Conservation (phyloP, 2,113 vertebrate genomes). For the Promerops cafer region DNA sequence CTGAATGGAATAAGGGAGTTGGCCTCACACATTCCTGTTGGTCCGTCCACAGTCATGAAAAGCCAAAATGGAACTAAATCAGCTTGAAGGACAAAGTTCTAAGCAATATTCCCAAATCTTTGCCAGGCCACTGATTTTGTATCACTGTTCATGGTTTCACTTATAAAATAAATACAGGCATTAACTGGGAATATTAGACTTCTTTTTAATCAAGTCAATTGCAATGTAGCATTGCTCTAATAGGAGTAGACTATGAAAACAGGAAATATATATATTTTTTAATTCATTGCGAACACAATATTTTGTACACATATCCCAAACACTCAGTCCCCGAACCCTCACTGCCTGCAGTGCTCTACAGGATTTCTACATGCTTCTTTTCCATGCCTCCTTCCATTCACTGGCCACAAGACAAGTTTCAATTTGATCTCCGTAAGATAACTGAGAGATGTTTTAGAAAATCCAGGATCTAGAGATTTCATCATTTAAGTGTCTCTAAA, state of each 20-base stretch:
- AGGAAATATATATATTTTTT: not conserved
- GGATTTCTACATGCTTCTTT: not conserved
- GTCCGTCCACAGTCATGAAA: not conserved
- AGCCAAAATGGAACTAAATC: not conserved
- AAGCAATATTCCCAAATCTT: not conserved
- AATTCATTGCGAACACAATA: not conserved
- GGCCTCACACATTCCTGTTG: not conserved
- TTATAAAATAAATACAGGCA: not conserved
- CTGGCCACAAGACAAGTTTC: not conserved
- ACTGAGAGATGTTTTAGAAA: not conserved
- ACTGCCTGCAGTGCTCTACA: not conserved
- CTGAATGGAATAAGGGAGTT: not conserved
- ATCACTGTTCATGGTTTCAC: not conserved
- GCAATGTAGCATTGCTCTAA: not conserved
- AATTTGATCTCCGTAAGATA: not conserved
- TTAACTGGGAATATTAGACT: not conserved
- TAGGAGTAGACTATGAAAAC: not conserved
- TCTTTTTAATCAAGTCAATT: not conserved
- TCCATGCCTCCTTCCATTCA: not conserved
- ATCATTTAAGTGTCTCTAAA: not conserved
- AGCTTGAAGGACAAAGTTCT: not conserved
- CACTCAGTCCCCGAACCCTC: not conserved
- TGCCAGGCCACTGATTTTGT: not conserved
- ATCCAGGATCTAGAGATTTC: not conserved
- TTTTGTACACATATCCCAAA: not conserved